A percentile compares a stretch with the other conserved stretches of the same genome.
Evolutionary conservation across 2,797 vertebrate species (phyloP).

Genomic region (Todus mexicanus): DNA sequence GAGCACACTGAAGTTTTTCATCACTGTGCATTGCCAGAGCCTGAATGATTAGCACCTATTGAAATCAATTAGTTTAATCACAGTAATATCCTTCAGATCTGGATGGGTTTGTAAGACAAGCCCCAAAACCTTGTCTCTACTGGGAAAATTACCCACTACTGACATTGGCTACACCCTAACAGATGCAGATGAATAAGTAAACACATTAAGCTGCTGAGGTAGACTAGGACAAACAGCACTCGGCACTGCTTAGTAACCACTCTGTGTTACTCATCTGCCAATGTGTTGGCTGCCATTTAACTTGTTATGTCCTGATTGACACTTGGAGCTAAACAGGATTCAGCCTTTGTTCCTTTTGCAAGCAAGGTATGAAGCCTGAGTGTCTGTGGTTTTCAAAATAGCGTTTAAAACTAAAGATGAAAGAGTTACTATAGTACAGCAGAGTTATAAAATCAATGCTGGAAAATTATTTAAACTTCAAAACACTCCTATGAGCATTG

Average conservation of each 20-base stretch:
- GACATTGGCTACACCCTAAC: slow-evolving; percentile 56
- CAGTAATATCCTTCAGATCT: slow-evolving; percentile 16
- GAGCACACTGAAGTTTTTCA: background rate
- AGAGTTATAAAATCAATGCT: background rate
- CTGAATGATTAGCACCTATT: slow-evolving; percentile 39
- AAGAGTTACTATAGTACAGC: background rate
- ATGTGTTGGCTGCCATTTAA: slow-evolving; percentile 58
- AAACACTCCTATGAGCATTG: background rate
- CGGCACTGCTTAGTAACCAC: slow-evolving; percentile 55
- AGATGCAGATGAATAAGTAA: slow-evolving; percentile 71
- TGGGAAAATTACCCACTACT: slow-evolving; percentile 46
- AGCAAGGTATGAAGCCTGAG: slow-evolving; percentile 38
- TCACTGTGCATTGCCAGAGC: background rate
- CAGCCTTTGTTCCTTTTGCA: slow-evolving; percentile 42
- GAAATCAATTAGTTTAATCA: slow-evolving; percentile 62
- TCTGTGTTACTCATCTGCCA: slow-evolving; percentile 55
- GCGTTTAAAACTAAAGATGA: slow-evolving; percentile 37
- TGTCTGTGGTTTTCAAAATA: slow-evolving; percentile 19
- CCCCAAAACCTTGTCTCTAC: slow-evolving; percentile 39
- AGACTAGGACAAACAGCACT: slow-evolving; percentile 47
- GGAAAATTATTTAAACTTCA: slow-evolving; percentile 32
- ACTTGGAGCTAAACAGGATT: slow-evolving; percentile 19
- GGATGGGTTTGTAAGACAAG: slow-evolving; percentile 12
- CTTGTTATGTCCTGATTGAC: slow-evolving; percentile 54
- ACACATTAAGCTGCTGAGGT: slow-evolving; percentile 61